Percentiles rank a stretch among this genome's conserved stretches.
Evolutionary conservation across 2,797 vertebrate species (phyloP).

Genomic region (Paguma larvata): DNA sequence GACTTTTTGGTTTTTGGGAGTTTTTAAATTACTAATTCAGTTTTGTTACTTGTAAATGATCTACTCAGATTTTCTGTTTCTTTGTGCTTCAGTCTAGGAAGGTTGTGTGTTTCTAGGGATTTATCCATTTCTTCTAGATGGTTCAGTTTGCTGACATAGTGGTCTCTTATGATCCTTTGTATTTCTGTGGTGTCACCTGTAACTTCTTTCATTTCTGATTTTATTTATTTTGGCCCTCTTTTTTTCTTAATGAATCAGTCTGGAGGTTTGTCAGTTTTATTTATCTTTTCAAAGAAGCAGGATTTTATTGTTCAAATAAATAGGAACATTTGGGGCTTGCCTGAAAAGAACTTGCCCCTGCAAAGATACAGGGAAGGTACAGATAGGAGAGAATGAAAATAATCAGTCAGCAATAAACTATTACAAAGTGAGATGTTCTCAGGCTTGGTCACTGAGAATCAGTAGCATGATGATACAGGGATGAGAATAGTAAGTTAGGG

Average conservation of each 20-base stretch:
- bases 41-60: background rate
- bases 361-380: slow-evolving; percentile 38
- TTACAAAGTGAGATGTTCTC: slow-evolving; percentile 18
- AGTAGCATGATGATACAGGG: background rate
- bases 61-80: background rate
- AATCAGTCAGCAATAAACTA: background rate
- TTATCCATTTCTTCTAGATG: background rate
- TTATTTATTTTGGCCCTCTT: background rate
- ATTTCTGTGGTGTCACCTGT: background rate
- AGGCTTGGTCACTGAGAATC: background rate
- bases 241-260: background rate
- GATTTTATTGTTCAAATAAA: slow-evolving; percentile 7
- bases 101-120: background rate
- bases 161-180: background rate
- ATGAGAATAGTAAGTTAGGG: background rate
- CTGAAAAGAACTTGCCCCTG: slow-evolving; percentile 15
- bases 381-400: slow-evolving; percentile 34
- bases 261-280: background rate
- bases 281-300: background rate
- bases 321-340: slow-evolving; percentile 1
- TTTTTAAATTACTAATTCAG: background rate
- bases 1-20: background rate
- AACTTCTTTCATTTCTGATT: background rate
- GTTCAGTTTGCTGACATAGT: background rate
- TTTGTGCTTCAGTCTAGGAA: background rate